Conservation (phyloP, 2,113 vertebrate species). For the Poicephalus meyeri region DNA sequence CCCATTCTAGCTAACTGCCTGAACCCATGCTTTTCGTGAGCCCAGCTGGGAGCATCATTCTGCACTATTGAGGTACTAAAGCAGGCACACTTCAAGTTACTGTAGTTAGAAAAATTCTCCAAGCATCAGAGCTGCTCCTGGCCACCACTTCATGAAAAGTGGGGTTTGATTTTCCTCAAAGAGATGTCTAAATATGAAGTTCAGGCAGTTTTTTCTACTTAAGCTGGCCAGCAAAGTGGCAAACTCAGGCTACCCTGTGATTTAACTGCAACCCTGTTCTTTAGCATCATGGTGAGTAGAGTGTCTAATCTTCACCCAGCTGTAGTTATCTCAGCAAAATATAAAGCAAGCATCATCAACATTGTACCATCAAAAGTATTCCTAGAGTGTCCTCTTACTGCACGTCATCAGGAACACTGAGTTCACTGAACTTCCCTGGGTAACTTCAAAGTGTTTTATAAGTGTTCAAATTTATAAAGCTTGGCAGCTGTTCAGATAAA, state of each 20-base stretch:
- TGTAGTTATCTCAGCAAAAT: not conserved
- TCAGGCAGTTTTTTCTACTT: not conserved
- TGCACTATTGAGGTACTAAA: not conserved
- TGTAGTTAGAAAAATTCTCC: not conserved
- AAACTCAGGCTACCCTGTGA: not conserved
- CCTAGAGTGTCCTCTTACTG: not conserved
- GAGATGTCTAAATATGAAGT: not conserved
- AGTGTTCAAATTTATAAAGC: not conserved
- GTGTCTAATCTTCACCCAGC: not conserved
- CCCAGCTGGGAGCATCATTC: not conserved
- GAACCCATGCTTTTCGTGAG: rapidly evolving
- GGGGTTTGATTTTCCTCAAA: not conserved
- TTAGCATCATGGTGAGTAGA: not conserved
- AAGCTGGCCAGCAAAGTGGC: not conserved
- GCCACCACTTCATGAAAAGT: not conserved
- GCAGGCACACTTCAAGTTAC: not conserved
- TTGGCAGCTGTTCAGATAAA: not conserved
- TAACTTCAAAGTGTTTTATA: not conserved
- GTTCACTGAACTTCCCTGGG: not conserved
- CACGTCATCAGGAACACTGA: not conserved
- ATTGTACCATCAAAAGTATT: not conserved
- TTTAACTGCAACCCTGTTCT: not conserved
- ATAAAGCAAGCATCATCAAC: not conserved
- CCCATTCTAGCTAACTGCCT: not conserved
- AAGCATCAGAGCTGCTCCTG: not conserved